phyloP scores from a whole-genome alignment of 1,140 invertebrate genomes.

The Drosophila ambigua region DNA sequence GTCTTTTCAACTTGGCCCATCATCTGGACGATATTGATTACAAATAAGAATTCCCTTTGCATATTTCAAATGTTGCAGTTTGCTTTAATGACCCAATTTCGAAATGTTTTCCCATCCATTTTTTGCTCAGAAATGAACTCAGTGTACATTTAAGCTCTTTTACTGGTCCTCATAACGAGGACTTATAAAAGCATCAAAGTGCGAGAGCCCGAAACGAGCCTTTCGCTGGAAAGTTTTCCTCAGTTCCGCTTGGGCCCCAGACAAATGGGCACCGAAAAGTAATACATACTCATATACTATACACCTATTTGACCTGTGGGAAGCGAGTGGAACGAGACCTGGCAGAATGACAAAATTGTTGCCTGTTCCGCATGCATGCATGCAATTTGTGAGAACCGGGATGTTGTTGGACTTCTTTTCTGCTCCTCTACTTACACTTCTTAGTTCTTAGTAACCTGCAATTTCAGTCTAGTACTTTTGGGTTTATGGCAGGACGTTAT shows the following conservation, averaged over 20 bases:
- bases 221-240: slow-evolving; percentile 43
- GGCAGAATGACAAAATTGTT: slow-evolving; percentile 62
- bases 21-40: not conserved
- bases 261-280: slow-evolving; percentile 58
- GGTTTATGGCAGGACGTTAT: slow-evolving; percentile 47
- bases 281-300: slow-evolving; percentile 15
- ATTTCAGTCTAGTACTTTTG: not conserved
- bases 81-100: too few species aligned
- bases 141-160: slow-evolving; percentile 31
- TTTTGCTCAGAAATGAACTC: slow-evolving; percentile 20
- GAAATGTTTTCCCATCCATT: slow-evolving; percentile 37
- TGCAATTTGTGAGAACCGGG: too few species aligned
- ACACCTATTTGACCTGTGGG: slow-evolving; percentile 43
- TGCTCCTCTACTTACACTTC: slow-evolving; percentile 15
- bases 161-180: slow-evolving; percentile 1
- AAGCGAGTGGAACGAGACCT: slow-evolving; percentile 21
- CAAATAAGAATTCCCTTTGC: not conserved
- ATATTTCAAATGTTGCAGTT: slow-evolving; percentile 17
- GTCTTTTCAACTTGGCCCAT: too few species aligned
- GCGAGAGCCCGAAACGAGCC: slow-evolving; percentile 21
- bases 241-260: slow-evolving; percentile 33
- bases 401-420: slow-evolving; percentile 26
- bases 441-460: slow-evolving; percentile 26
- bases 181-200: slow-evolving; percentile 15
- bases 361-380: slow-evolving; percentile 1